phyloP scores from a whole-genome alignment of 2,797 vertebrate genomes.

The Danio jaintianensis region DNA sequence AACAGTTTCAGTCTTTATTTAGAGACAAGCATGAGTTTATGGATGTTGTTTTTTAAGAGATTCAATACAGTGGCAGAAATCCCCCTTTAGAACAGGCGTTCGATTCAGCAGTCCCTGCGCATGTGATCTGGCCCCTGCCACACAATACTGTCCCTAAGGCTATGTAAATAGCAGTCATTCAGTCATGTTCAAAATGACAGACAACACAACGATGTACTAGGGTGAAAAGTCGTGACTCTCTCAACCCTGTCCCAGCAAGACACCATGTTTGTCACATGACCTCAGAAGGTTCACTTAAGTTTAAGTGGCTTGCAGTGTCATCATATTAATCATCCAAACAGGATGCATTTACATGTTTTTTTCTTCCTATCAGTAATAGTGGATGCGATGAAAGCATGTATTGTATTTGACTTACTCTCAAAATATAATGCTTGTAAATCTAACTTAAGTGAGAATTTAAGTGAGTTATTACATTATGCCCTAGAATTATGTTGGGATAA shows the following conservation, averaged over 20 bases:
- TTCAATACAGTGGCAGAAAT: slow-evolving; percentile 29
- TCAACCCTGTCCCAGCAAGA: slow-evolving; percentile 22
- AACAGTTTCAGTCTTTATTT: slow-evolving; percentile 35
- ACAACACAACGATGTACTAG: slow-evolving; percentile 29
- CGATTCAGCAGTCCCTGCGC: slow-evolving; percentile 60
- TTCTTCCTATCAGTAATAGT: not conserved
- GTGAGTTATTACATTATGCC: not conserved
- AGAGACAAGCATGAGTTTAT: slow-evolving; percentile 37
- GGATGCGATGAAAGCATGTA: not conserved
- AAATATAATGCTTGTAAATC: not conserved
- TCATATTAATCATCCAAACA: slow-evolving; percentile 32
- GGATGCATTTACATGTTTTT: not conserved
- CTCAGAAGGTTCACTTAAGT: slow-evolving; percentile 19
- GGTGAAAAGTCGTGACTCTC: slow-evolving; percentile 39
- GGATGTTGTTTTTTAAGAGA: slow-evolving; percentile 52
- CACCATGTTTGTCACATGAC: slow-evolving; percentile 25
- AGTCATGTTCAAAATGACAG: slow-evolving; percentile 54
- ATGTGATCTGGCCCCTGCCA: slow-evolving; percentile 62
- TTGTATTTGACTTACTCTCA: not conserved
- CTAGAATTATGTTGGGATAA: not conserved
- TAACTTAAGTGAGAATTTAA: too few relatives aligned
- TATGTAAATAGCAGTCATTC: slow-evolving; percentile 65
- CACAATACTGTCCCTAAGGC: slow-evolving; percentile 53
- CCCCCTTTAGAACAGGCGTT: slow-evolving; percentile 58
- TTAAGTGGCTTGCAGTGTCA: slow-evolving; percentile 13